A percentile compares a stretch with the other conserved stretches of the same genome.
These are phyloP conservation scores for Antrozous pallidus DNA, from an alignment of 2,797 vertebrate species.

Conservation along the genomic window DNA sequence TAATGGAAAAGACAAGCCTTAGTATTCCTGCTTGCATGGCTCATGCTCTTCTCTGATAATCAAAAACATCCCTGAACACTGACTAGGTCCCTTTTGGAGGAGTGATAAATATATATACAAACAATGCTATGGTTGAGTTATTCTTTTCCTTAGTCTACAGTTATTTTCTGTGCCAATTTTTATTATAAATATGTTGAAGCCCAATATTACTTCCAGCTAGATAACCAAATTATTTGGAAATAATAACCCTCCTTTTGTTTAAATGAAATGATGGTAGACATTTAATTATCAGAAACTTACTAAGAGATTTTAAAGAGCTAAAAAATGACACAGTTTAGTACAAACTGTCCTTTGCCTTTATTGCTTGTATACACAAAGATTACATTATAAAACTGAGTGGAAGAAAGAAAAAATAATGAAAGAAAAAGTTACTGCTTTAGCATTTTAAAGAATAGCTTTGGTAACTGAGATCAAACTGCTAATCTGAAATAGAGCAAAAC, in stretches of 20 bases:
- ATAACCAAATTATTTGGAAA: constrained; percentile 80
- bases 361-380: constrained; percentile 63
- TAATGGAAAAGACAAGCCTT: constrained; percentile 11
- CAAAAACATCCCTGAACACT: constrained; percentile 31
- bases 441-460: constrained; percentile 54
- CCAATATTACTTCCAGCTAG: constrained; percentile 77
- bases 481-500: constrained; percentile 60
- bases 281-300: constrained; percentile 67
- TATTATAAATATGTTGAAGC: constrained; percentile 77
- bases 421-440: constrained; percentile 66
- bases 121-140: constrained; percentile 68
- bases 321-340: constrained; percentile 61
- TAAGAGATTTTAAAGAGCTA: constrained; percentile 66
- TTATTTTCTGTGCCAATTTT: constrained; percentile 79
- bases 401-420: constrained; percentile 47
- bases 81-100: constrained; percentile 64
- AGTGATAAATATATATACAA: constrained; percentile 58
- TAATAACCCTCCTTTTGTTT: constrained; percentile 76
- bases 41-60: constrained; percentile 51
- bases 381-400: constrained; percentile 51
- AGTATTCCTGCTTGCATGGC: not conserved
- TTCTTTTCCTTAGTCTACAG: constrained; percentile 75
- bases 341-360: constrained; percentile 64
- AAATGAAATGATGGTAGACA: constrained; percentile 71
- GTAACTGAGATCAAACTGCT: constrained; percentile 60